Evolutionary conservation across 2,113 vertebrate species (phyloP).

Genomic region (Girardinichthys multiradiatus): DNA sequence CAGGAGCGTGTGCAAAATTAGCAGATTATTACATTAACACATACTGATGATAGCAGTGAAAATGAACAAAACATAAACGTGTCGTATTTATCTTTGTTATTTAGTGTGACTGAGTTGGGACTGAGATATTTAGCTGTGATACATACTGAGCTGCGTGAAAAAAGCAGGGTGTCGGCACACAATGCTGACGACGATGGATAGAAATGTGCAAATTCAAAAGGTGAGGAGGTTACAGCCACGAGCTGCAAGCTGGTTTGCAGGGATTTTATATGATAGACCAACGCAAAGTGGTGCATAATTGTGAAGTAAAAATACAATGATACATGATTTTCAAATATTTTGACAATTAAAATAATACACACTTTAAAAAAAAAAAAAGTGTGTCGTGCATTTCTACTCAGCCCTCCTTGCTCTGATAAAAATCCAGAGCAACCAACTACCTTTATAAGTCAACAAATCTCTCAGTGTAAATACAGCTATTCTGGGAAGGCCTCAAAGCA

Average conservation of each 20-base stretch:
- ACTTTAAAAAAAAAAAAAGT: too few relatives aligned
- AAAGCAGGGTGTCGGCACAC: constrained; percentile 1
- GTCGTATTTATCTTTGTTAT: constrained; percentile 51
- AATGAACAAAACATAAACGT: constrained; percentile 46
- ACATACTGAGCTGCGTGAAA: constrained; percentile 55
- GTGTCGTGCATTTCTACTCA: too few relatives aligned
- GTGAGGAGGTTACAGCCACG: background rate
- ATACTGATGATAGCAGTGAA: constrained; percentile 29
- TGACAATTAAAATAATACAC: too few relatives aligned
- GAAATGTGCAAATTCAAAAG: constrained; percentile 38
- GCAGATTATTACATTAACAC: constrained; percentile 45
- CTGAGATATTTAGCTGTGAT: constrained; percentile 53
- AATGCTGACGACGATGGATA: constrained; percentile 23
- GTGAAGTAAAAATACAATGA: background rate
- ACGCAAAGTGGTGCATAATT: background rate
- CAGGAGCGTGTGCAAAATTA: constrained; percentile 4
- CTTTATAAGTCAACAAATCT: background rate
- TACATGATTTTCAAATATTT: background rate
- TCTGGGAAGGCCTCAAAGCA: too few relatives aligned
- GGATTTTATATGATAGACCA: background rate
- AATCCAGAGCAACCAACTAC: background rate
- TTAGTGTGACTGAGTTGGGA: constrained; percentile 48
- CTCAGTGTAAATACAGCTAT: too few relatives aligned
- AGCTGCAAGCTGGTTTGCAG: background rate
- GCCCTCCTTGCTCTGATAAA: too few relatives aligned